Evolutionary conservation across 2,113 vertebrate species (phyloP).

Genomic region (Piaya cayana): DNA sequence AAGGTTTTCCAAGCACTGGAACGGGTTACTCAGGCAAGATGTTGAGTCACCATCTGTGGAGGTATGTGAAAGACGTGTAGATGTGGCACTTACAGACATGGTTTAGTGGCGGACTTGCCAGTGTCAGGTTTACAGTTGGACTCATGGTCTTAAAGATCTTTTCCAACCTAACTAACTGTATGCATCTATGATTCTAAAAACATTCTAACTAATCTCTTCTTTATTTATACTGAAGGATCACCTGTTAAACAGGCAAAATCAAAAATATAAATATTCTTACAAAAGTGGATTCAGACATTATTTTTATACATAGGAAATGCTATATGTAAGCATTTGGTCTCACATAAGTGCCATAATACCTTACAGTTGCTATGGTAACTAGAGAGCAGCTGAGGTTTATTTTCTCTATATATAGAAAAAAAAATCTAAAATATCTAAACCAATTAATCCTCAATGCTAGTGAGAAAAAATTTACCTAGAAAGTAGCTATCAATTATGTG

Average conservation of each 20-base stretch:
- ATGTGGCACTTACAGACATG: accelerated
- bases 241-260: neutral
- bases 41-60: neutral
- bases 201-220: neutral
- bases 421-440: neutral
- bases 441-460: neutral
- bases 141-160: neutral
- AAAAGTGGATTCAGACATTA: neutral
- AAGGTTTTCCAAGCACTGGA: neutral
- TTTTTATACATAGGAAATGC: neutral
- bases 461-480: neutral
- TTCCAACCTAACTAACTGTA: neutral
- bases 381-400: constrained; percentile 21
- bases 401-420: constrained; percentile 38
- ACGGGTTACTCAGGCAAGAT: neutral
- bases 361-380: constrained; percentile 65
- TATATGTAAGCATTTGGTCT: neutral
- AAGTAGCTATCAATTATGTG: neutral
- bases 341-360: constrained; percentile 21
- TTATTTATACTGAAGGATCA: neutral
- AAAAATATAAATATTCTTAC: neutral
- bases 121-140: neutral
- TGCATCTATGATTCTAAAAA: neutral
- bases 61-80: neutral
- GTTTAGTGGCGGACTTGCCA: neutral